Conservation (phyloP, 2,888 invertebrate genomes). For the Syrphus vitripennis region DNA sequence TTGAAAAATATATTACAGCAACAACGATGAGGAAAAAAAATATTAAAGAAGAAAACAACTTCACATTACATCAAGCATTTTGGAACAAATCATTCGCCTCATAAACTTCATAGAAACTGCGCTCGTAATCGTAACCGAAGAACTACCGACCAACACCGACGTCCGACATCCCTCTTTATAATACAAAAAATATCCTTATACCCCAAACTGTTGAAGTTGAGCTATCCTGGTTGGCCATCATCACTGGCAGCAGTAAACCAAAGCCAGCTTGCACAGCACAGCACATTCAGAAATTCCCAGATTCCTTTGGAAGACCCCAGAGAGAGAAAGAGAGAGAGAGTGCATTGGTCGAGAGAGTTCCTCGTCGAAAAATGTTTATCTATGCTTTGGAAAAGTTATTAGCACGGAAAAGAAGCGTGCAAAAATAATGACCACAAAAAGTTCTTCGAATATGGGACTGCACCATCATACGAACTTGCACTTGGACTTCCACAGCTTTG, state of each 20-base stretch:
- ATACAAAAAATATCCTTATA: neutral
- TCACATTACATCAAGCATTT: conserved; percentile 63
- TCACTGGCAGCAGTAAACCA: neutral
- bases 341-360: conserved; percentile 49
- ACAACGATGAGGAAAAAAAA: neutral
- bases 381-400: conserved; percentile 68
- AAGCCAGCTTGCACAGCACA: neutral
- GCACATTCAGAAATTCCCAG: neutral
- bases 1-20: conserved; percentile 11
- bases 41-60: conserved; percentile 22
- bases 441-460: conserved; percentile 33
- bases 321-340: neutral
- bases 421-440: conserved; percentile 69
- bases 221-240: neutral
- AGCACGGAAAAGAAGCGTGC: conserved; percentile 66
- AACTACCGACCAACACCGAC: conserved; percentile 2
- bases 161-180: neutral
- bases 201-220: conserved; percentile 2
- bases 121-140: conserved; percentile 63
- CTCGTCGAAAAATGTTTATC: conserved; percentile 50
- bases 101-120: conserved; percentile 64
- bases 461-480: neutral
- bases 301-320: neutral
- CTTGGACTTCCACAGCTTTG: neutral
- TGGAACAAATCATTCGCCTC: conserved; percentile 69